Evolutionary conservation across 2,888 invertebrate genomes (phyloP).

Genomic region (Sphinx pinastri): DNA sequence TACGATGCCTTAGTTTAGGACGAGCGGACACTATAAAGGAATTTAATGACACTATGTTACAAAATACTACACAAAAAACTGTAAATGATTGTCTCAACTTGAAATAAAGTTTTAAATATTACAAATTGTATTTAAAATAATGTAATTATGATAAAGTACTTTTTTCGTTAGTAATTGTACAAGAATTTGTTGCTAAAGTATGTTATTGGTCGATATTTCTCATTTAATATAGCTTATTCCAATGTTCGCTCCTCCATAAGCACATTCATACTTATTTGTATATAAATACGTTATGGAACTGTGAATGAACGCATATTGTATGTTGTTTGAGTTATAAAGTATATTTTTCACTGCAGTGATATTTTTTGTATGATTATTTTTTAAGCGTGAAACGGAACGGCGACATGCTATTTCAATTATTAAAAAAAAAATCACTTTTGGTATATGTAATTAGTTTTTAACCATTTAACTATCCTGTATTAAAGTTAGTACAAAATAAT

Average conservation of each 20-base stretch:
- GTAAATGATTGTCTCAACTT: too few species aligned
- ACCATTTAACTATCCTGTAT: too few species aligned
- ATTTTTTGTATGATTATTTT: constrained; percentile 31
- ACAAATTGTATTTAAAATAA: neutral
- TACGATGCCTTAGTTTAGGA: constrained; percentile 17
- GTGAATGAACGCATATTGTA: constrained; percentile 9
- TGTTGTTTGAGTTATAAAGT: constrained; percentile 1
- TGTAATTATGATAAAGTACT: neutral
- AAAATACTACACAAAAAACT: too few species aligned
- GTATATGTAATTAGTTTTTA: too few species aligned
- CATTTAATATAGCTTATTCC: neutral
- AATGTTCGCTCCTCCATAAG: constrained; percentile 14
- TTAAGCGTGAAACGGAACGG: constrained; percentile 28
- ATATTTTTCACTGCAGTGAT: constrained; percentile 29
- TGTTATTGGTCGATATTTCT: neutral
- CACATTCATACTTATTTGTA: constrained; percentile 11
- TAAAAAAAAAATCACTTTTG: neutral
- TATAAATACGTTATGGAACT: constrained; percentile 7
- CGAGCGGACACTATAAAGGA: constrained; percentile 4
- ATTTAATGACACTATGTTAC: too few species aligned
- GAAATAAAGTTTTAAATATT: neutral
- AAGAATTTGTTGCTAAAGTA: too few species aligned
- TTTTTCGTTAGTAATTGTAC: too few species aligned
- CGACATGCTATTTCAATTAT: constrained; percentile 14
- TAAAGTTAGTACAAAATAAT: neutral